Percentiles rank a stretch among this genome's conserved stretches.
These are phyloP conservation scores for Chamaea fasciata DNA, from an alignment of 2,113 vertebrate species.

Conservation along the genomic window DNA sequence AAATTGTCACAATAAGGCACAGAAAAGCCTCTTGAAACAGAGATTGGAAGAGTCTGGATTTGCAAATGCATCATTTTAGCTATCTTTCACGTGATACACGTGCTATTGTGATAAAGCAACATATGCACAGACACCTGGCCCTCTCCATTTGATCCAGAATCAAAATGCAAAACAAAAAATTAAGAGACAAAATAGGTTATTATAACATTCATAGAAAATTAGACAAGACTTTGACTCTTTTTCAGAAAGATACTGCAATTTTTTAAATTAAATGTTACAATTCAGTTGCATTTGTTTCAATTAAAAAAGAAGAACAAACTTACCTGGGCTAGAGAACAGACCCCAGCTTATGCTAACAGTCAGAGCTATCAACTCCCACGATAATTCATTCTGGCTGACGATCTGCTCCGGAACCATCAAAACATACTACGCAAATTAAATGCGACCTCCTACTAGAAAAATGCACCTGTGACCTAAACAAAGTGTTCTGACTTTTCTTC, in stretches of 20 bases:
- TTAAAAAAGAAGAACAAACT: not conserved
- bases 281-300: not conserved
- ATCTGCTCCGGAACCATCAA: not conserved
- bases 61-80: not conserved
- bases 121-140: not conserved
- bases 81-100: not conserved
- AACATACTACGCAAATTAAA: not conserved
- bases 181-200: not conserved
- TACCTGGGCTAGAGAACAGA: not conserved
- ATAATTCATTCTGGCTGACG: not conserved
- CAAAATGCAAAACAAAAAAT: not conserved
- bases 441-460: not conserved
- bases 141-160: not conserved
- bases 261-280: not conserved
- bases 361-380: not conserved
- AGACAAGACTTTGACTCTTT: not conserved
- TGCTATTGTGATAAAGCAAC: not conserved
- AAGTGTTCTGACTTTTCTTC: not conserved
- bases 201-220: not conserved
- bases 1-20: not conserved
- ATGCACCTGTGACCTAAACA: slow-evolving; percentile 13
- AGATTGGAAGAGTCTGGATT: not conserved
- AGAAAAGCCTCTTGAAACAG: not conserved
- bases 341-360: not conserved
- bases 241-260: not conserved